Evolutionary conservation across 2,888 invertebrate genomes (phyloP).

Genomic region (Automeris io): DNA sequence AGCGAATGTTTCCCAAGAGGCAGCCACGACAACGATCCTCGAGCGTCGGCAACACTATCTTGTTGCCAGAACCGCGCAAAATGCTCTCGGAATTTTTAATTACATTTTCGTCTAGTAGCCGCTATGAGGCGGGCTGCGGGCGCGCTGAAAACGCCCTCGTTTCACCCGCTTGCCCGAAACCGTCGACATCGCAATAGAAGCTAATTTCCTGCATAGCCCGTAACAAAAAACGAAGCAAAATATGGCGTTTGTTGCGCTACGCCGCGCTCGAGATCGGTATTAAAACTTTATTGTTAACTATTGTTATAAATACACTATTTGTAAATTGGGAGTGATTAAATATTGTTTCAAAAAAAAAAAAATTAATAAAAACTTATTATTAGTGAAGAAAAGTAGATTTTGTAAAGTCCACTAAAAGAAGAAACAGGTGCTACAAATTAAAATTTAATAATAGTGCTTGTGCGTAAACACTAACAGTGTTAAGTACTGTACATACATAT

Average conservation of each 20-base stretch:
- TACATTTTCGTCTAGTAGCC: slow-evolving; percentile 74
- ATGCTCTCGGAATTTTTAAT: slow-evolving; percentile 77
- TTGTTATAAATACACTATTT: slow-evolving; percentile 19
- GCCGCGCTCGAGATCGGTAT: slow-evolving; percentile 33
- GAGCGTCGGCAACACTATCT: slow-evolving; percentile 68
- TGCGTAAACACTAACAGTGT: slow-evolving; percentile 40
- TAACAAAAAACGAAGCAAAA: slow-evolving; percentile 67
- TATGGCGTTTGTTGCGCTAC: slow-evolving; percentile 54
- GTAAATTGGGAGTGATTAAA: neutral
- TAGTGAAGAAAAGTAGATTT: slow-evolving; percentile 12
- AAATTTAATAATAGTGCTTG: slow-evolving; percentile 39
- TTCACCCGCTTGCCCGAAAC: slow-evolving; percentile 71
- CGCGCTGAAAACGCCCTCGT: slow-evolving; percentile 62
- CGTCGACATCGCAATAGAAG: slow-evolving; percentile 76
- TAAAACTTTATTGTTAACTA: slow-evolving; percentile 40
- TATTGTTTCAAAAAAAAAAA: neutral
- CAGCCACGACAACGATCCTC: slow-evolving; percentile 67
- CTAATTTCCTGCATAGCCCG: slow-evolving; percentile 75
- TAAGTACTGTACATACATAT: slow-evolving; percentile 23
- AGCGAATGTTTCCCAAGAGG: slow-evolving; percentile 69
- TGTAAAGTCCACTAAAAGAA: slow-evolving; percentile 44
- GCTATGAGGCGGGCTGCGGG: slow-evolving; percentile 62
- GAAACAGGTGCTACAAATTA: slow-evolving; percentile 21
- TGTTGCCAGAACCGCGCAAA: slow-evolving; percentile 69
- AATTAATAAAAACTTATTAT: slow-evolving; percentile 3